A percentile compares a stretch with the other conserved stretches of the same genome.
Evolutionary conservation across 2,113 vertebrate species (phyloP).

Genomic region (Limanda limanda): DNA sequence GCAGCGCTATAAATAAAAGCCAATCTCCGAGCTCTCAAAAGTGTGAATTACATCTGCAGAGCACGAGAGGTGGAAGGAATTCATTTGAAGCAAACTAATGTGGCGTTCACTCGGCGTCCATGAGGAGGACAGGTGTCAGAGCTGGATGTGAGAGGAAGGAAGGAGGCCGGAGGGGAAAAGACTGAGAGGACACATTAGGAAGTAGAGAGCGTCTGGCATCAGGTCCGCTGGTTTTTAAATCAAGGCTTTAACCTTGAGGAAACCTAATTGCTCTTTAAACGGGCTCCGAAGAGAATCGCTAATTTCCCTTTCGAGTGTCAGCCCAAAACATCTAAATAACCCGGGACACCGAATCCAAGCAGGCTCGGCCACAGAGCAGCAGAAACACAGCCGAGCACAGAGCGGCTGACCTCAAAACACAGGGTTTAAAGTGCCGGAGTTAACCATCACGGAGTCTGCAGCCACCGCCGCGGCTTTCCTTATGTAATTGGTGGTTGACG

Average conservation of each 20-base stretch:
- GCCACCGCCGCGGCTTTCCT: slow-evolving; percentile 71
- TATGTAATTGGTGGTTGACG: slow-evolving; percentile 71
- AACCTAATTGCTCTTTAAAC: slow-evolving; percentile 19
- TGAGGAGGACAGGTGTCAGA: slow-evolving; percentile 43
- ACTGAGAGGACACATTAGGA: slow-evolving; percentile 20
- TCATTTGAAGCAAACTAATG: slow-evolving; percentile 50
- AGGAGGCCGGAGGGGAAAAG: neutral
- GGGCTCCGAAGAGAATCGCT: slow-evolving; percentile 17
- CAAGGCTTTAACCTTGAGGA: slow-evolving; percentile 44
- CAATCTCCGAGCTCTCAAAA: slow-evolving; percentile 43
- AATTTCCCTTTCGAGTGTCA: slow-evolving; percentile 25
- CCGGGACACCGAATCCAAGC: slow-evolving; percentile 55
- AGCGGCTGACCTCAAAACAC: slow-evolving; percentile 72
- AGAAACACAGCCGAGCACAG: slow-evolving; percentile 48
- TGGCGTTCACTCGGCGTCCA: slow-evolving; percentile 15
- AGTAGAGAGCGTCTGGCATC: neutral
- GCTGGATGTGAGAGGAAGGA: slow-evolving; percentile 22
- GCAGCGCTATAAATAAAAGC: slow-evolving; percentile 61
- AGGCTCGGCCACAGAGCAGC: slow-evolving; percentile 49
- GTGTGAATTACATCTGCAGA: slow-evolving; percentile 67
- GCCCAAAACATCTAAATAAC: slow-evolving; percentile 32
- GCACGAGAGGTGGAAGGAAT: slow-evolving; percentile 28
- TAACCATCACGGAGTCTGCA: slow-evolving; percentile 62
- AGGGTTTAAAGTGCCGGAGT: slow-evolving; percentile 61
- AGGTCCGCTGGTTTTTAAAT: slow-evolving; percentile 49